Conservation (phyloP, 2,797 vertebrate species). For the Thalassophryne amazonica region DNA sequence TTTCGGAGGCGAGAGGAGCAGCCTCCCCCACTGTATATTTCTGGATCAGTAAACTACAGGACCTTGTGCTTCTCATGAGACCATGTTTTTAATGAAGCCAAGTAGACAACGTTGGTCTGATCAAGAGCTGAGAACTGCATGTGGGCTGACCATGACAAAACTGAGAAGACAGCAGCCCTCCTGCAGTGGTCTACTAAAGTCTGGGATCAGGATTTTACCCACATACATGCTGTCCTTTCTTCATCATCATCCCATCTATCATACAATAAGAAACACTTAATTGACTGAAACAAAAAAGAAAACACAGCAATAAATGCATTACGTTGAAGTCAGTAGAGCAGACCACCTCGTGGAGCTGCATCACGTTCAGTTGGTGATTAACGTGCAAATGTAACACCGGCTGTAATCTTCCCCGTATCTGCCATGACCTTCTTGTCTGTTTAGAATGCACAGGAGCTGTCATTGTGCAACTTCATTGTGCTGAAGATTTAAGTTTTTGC, state of each 20-base stretch:
- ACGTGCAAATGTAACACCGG: slow-evolving; percentile 29
- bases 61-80: slow-evolving; percentile 22
- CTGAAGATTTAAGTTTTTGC: slow-evolving; percentile 50
- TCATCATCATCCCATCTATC: slow-evolving; percentile 3
- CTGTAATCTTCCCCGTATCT: slow-evolving; percentile 59
- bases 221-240: slow-evolving; percentile 17
- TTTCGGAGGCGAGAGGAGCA: slow-evolving; percentile 25
- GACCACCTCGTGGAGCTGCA: slow-evolving; percentile 10
- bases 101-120: slow-evolving; percentile 44
- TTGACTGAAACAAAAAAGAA: slow-evolving; percentile 4
- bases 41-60: too few relatives aligned
- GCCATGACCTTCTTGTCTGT: slow-evolving; percentile 51
- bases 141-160: slow-evolving; percentile 7
- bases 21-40: slow-evolving; percentile 9
- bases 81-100: slow-evolving; percentile 46
- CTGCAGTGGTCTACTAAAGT: slow-evolving; percentile 4
- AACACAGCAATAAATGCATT: slow-evolving; percentile 12
- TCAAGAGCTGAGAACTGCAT: slow-evolving; percentile 28
- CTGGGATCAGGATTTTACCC: slow-evolving; percentile 17
- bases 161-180: slow-evolving; percentile 17
- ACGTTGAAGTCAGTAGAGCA: slow-evolving; percentile 8
- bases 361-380: slow-evolving; percentile 43
- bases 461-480: slow-evolving; percentile 51
- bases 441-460: slow-evolving; percentile 32
- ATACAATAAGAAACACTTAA: slow-evolving; percentile 7